Conservation (phyloP, 2,888 invertebrate species). For the Mythimna albipuncta region DNA sequence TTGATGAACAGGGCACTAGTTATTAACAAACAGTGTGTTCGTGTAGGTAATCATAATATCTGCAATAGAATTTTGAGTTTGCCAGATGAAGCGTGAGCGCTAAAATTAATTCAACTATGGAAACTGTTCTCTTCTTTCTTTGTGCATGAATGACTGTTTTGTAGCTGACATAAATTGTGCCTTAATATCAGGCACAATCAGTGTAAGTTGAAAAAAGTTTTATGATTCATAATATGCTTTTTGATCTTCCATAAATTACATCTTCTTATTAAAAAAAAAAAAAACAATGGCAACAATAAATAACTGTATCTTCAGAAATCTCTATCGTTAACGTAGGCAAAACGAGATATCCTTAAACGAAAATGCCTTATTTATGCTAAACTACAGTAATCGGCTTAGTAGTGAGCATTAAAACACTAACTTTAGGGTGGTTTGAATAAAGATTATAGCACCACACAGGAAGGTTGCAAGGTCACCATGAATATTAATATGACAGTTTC, state of each 20-base stretch:
- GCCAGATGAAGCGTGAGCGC: conserved; percentile 13
- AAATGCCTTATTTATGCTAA: conserved; percentile 16
- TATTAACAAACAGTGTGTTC: conserved; percentile 14
- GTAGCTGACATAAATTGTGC: no score
- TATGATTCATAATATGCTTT: no score
- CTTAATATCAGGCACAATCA: no score
- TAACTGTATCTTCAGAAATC: neutral
- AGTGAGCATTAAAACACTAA: conserved; percentile 46
- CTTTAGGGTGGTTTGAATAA: conserved; percentile 45
- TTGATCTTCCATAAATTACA: no score
- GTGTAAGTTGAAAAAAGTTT: no score
- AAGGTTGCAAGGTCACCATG: conserved; percentile 56
- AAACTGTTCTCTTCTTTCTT: conserved; percentile 2
- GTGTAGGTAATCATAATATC: conserved; percentile 9
- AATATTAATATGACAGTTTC: conserved; percentile 61
- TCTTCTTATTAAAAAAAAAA: no score
- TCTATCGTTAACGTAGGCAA: neutral
- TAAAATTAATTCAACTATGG: conserved; percentile 36
- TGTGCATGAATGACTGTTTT: neutral
- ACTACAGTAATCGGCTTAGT: conserved; percentile 35
- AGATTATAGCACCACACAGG: conserved; percentile 43
- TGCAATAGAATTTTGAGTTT: conserved; percentile 28
- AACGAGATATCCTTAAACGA: neutral
- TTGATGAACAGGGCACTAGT: conserved; percentile 9
- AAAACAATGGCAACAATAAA: no score